phyloP scores from a whole-genome alignment of 2,888 invertebrate genomes.

The Cephus nigrinus region DNA sequence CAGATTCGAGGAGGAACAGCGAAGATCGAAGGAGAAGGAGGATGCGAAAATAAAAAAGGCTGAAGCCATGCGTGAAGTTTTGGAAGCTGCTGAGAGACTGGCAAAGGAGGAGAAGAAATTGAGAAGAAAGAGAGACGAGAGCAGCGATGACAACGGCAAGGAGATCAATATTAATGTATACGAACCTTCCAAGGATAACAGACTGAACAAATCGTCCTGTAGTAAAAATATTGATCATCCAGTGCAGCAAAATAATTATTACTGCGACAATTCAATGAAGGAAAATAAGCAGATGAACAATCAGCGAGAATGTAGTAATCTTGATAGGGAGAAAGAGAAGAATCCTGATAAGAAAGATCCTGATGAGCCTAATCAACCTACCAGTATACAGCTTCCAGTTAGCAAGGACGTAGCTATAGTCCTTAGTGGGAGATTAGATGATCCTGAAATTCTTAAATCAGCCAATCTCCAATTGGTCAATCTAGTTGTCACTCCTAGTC shows the following conservation, averaged over 20 bases:
- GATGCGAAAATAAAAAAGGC: conserved; percentile 79
- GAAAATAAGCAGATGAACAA: conserved; percentile 7
- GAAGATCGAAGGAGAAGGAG: conserved; percentile 75
- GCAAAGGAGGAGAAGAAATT: conserved; percentile 74
- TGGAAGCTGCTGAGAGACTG: conserved; percentile 77
- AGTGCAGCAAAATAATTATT: background rate
- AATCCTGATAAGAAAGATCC: conserved; percentile 3
- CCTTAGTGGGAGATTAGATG: conserved; percentile 56
- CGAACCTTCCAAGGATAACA: background rate
- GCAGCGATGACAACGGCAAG: conserved; percentile 19
- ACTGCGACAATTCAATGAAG: background rate
- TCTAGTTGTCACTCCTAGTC: conserved; percentile 51
- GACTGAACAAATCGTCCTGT: background rate
- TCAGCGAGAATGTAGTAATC: conserved; percentile 6
- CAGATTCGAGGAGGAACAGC: conserved; percentile 77
- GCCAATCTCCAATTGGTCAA: conserved; percentile 54
- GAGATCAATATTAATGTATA: conserved; percentile 11
- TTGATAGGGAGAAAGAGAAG: conserved; percentile 4
- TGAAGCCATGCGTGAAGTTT: conserved; percentile 80
- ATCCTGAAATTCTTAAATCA: conserved; percentile 49
- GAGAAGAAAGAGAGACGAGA: conserved; percentile 36
- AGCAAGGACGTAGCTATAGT: conserved; percentile 60
- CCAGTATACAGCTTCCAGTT: conserved; percentile 47
- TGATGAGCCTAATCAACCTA: background rate
- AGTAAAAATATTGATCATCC: background rate